phyloP scores from a whole-genome alignment of 2,797 vertebrate species.

The Phrynocephalus vlangalii region DNA sequence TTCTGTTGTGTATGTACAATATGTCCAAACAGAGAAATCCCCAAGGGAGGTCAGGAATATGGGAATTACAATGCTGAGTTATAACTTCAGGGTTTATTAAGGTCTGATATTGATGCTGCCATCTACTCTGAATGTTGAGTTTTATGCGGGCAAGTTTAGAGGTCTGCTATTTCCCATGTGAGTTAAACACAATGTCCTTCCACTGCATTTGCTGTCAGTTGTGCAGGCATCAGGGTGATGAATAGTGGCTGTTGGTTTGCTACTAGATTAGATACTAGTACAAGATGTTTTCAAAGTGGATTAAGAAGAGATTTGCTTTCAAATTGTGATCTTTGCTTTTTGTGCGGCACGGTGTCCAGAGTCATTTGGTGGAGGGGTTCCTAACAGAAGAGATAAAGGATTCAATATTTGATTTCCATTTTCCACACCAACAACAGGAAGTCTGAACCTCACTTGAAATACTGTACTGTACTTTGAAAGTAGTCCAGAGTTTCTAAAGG shows the following conservation, averaged over 20 bases:
- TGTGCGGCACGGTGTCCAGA: accelerated
- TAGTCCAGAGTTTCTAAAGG: neutral
- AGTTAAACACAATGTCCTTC: accelerated
- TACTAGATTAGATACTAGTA: neutral
- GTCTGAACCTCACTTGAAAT: neutral
- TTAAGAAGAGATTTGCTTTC: constrained; percentile 26
- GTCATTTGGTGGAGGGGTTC: constrained; percentile 16
- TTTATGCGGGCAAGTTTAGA: accelerated
- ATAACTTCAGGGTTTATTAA: neutral
- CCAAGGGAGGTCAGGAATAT: neutral
- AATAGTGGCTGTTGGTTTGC: neutral
- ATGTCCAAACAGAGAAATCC: neutral
- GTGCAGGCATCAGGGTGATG: neutral
- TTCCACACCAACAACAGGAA: neutral
- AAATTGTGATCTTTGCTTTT: constrained; percentile 29
- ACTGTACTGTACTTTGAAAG: neutral
- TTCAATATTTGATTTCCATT: neutral
- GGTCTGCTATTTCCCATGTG: accelerated
- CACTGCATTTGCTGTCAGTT: neutral
- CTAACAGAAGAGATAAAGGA: constrained; percentile 25
- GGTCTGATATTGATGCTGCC: neutral
- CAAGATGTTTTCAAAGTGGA: constrained; percentile 28
- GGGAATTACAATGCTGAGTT: neutral
- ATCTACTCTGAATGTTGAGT: neutral
- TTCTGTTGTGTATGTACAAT: neutral